A percentile compares a stretch with the other conserved stretches of the same genome.
These are phyloP conservation scores for Platyura marginata DNA, from an alignment of 1,140 invertebrate genomes.

Conservation along the genomic window DNA sequence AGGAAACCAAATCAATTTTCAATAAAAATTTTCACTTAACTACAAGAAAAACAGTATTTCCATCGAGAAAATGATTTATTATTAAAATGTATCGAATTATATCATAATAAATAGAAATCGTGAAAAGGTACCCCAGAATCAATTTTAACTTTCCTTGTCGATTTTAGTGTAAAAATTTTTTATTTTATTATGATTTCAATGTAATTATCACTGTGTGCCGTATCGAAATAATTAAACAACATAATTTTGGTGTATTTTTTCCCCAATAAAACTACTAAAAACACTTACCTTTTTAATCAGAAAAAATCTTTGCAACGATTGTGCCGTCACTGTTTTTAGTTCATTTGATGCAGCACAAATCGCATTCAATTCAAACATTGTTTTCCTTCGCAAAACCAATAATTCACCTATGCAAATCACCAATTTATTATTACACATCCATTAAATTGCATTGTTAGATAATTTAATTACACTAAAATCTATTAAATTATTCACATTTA, in stretches of 20 bases:
- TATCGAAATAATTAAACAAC: background rate
- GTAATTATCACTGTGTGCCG: background rate
- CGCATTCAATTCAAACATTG: background rate
- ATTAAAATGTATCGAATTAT: too few relatives aligned
- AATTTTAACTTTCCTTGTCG: background rate
- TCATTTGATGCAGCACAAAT: background rate
- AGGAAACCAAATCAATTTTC: background rate
- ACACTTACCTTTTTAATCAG: background rate
- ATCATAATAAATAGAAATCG: too few relatives aligned
- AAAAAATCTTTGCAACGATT: background rate
- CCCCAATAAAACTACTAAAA: background rate
- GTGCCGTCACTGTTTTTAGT: background rate
- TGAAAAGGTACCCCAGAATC: background rate
- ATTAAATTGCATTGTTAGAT: background rate
- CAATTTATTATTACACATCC: background rate
- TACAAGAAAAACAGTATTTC: background rate
- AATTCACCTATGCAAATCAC: background rate
- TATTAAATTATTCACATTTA: slow-evolving; percentile 5
- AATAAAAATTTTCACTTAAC: background rate
- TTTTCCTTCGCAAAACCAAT: background rate
- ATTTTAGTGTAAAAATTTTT: background rate
- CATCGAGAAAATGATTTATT: background rate
- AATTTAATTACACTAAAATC: background rate
- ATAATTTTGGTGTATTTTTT: too few relatives aligned
- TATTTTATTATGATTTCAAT: background rate